A percentile compares a stretch with the other conserved stretches of the same genome.
These are phyloP conservation scores for Pituophis catenifer DNA, from an alignment of 2,113 vertebrate genomes.

Conservation along the genomic window DNA sequence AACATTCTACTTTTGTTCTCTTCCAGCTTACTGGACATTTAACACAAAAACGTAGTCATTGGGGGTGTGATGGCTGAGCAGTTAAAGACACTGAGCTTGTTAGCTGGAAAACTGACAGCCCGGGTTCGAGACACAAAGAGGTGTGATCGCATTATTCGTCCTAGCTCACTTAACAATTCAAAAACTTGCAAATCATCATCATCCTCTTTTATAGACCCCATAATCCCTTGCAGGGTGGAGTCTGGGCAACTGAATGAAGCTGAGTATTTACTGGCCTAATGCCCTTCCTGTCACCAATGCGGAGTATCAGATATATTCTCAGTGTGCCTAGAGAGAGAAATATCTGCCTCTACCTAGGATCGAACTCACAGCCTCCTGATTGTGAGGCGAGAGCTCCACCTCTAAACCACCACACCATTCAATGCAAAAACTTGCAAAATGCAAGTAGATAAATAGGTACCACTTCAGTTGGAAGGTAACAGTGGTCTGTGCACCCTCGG, in stretches of 20 bases:
- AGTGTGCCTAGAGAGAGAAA: too few relatives aligned
- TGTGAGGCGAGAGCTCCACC: too few relatives aligned
- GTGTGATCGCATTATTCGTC: background rate
- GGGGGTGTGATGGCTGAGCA: background rate
- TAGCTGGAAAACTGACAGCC: background rate
- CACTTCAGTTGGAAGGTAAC: background rate
- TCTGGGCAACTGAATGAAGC: too few relatives aligned
- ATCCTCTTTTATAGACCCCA: too few relatives aligned
- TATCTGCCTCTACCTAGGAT: too few relatives aligned
- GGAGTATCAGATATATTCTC: too few relatives aligned
- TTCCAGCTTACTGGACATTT: background rate
- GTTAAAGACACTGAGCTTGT: background rate
- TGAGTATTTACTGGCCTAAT: too few relatives aligned
- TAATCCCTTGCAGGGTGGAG: too few relatives aligned
- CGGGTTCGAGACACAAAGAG: background rate
- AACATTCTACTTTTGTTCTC: background rate
- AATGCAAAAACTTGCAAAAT: background rate
- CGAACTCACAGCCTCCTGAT: too few relatives aligned
- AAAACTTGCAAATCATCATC: too few relatives aligned
- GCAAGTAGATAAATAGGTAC: background rate
- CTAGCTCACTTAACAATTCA: background rate
- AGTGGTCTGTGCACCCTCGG: background rate
- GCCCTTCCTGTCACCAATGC: too few relatives aligned
- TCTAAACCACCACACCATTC: too few relatives aligned
- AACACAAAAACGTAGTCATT: background rate